Percentiles rank a stretch among this genome's conserved stretches.
Evolutionary conservation across 2,888 invertebrate species (phyloP).

Genomic region (Monopis laevigella): DNA sequence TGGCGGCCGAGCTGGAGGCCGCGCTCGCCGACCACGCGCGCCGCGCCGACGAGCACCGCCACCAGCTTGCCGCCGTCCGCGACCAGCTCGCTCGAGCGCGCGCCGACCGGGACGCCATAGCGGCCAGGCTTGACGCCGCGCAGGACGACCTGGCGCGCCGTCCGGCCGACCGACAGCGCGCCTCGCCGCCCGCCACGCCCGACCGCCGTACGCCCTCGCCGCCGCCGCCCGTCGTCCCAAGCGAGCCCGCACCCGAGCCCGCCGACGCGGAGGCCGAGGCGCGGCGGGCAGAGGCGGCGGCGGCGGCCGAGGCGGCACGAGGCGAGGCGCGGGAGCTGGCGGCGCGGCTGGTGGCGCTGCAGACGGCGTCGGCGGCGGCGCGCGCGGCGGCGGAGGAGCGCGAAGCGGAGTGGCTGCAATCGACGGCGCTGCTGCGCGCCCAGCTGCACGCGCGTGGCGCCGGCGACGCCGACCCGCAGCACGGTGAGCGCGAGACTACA

Average conservation of each 20-base stretch:
- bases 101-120: conserved; percentile 16
- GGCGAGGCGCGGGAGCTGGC: conserved; percentile 83
- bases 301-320: conserved; percentile 83
- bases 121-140: conserved; percentile 19
- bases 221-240: neutral
- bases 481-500: too few species aligned
- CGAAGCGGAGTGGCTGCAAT: too few species aligned
- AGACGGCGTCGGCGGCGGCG: conserved; percentile 81
- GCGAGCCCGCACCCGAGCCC: neutral
- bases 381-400: conserved; percentile 79
- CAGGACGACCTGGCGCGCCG: conserved; percentile 17
- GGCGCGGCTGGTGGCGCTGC: conserved; percentile 80
- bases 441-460: too few species aligned
- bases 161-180: neutral
- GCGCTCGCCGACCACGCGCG: conserved; percentile 33
- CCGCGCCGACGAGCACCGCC: conserved; percentile 32
- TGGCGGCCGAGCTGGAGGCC: conserved; percentile 48
- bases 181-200: neutral
- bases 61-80: conserved; percentile 27
- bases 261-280: too few species aligned
- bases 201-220: neutral
- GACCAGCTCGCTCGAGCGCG: neutral
- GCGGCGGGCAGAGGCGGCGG: conserved; percentile 83
- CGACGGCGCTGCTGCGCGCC: too few species aligned
- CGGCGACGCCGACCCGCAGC: too few species aligned